Conservation (phyloP, 2,797 vertebrate genomes). For the Acanthurus lineatus region DNA sequence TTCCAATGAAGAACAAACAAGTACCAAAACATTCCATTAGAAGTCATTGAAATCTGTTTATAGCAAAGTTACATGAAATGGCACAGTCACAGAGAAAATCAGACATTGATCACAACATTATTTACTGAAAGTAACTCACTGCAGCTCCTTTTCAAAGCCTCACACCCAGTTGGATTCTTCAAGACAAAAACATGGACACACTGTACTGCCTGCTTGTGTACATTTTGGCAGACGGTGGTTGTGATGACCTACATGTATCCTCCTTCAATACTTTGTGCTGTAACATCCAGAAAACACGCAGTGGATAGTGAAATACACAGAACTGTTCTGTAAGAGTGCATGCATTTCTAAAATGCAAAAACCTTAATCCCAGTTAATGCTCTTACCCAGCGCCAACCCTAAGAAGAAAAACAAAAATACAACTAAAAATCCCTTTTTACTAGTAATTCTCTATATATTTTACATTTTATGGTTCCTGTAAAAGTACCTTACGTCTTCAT, state of each 20-base stretch:
- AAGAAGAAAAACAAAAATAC: constrained; percentile 61
- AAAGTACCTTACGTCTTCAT: constrained; percentile 80
- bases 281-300: constrained; percentile 81
- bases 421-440: constrained; percentile 79
- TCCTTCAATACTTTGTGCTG: constrained; percentile 76
- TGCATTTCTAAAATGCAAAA: constrained; percentile 90
- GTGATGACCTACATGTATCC: constrained; percentile 45
- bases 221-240: constrained; percentile 52
- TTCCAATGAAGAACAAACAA: constrained; percentile 75
- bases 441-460: constrained; percentile 76
- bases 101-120: constrained; percentile 68
- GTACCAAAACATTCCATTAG: constrained; percentile 75
- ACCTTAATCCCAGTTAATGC: constrained; percentile 76
- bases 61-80: constrained; percentile 80
- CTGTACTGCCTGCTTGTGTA: constrained; percentile 55
- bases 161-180: constrained; percentile 40
- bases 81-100: constrained; percentile 81
- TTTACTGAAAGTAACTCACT: constrained; percentile 48
- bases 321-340: constrained; percentile 86
- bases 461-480: constrained; percentile 79
- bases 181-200: constrained; percentile 52
- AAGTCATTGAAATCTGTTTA: constrained; percentile 73
- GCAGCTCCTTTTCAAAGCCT: constrained; percentile 40
- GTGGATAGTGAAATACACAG: constrained; percentile 82
- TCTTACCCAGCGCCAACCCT: constrained; percentile 71